Base-by-base conservation (phyloP, 2,113 vertebrate species). In the Saccopteryx leptura region DNA sequence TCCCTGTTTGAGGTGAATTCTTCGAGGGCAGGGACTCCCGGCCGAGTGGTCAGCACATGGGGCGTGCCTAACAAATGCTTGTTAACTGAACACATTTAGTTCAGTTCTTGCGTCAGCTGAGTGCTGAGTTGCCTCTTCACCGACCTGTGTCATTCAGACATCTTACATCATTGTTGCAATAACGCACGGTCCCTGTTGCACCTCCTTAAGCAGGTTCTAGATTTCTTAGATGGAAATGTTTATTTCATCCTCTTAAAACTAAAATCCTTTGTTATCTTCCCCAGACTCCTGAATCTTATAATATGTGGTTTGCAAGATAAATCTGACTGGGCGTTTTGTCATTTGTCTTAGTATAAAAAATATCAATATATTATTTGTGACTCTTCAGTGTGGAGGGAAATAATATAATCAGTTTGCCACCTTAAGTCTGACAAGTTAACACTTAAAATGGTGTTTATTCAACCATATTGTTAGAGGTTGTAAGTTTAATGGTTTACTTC, bases 361-460 rank as follows among this genome's bases (percentile, higher is more conserved):
- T 66, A 88, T 80, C 82, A 54, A 60, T 95, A 83, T 86, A 76
- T 85, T 81, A 93, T 54, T 63, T 91, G 88, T 90, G 66, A 61
- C 11, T 76, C 19, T 91, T 96, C 95, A 90, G 82, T 54, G 33
- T 54, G 48, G 54, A 97, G n/a, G 79, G 65, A 93, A 92, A 81
- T 58, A 78, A 58, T 19, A 63, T 48, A 79, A 96, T 82, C 33
- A 28, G 90, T 86, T 96, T 93, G 72, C 81, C 60, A 88, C 58
- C 68, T 90, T 90, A 63, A 81, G 21, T 46, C 17, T 92, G 95
- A 96, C 85, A 96, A 69, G 72, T 90, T 81, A 92, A 86, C 61
- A 65, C 28, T 95, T 85, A 81, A 92, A 88, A 79, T 78, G 66
- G 72, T 48, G 33, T 94, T 93, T 87, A 48, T 84, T 50, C n/a